phyloP scores from a whole-genome alignment of 2,797 vertebrate genomes.

The Labroides dimidiatus region DNA sequence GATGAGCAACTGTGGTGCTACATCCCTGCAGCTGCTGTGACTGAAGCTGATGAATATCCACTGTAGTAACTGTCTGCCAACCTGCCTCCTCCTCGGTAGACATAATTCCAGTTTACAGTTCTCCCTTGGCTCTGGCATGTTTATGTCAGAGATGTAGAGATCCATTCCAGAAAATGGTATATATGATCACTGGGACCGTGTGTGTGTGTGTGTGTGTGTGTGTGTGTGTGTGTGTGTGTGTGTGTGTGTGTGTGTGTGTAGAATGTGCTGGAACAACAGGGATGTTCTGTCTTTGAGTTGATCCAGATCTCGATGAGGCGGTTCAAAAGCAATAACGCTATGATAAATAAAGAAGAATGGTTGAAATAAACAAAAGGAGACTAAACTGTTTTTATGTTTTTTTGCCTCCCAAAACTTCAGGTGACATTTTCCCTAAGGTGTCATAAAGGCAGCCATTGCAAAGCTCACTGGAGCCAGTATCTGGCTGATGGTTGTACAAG shows the following conservation, averaged over 20 bases:
- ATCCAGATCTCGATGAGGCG: neutral
- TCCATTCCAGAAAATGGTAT: conserved; percentile 20
- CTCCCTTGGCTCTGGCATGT: conserved; percentile 32
- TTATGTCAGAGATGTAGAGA: conserved; percentile 32
- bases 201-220: conserved; percentile 9
- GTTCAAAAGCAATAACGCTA: neutral
- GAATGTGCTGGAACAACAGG: neutral
- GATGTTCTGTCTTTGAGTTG: conserved; percentile 8
- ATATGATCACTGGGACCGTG: conserved; percentile 23
- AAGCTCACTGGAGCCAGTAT: conserved; percentile 46
- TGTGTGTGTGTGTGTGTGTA: conserved; percentile 10
- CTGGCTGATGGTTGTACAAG: conserved; percentile 47
- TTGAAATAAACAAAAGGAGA: neutral
- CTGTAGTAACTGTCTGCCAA: conserved; percentile 31
- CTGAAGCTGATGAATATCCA: conserved; percentile 56
- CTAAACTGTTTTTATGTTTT: conserved; percentile 13
- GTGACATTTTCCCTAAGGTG: conserved; percentile 49
- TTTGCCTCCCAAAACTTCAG: conserved; percentile 31
- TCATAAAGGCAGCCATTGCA: conserved; percentile 42
- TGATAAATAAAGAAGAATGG: neutral
- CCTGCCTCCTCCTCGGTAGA: conserved; percentile 32
- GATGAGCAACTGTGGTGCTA: conserved; percentile 19
- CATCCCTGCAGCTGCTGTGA: conserved; percentile 43
- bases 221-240: neutral
- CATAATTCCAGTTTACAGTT: conserved; percentile 52